Conservation (phyloP, 1,140 invertebrate genomes). For the Trinorchestia longiramus region DNA sequence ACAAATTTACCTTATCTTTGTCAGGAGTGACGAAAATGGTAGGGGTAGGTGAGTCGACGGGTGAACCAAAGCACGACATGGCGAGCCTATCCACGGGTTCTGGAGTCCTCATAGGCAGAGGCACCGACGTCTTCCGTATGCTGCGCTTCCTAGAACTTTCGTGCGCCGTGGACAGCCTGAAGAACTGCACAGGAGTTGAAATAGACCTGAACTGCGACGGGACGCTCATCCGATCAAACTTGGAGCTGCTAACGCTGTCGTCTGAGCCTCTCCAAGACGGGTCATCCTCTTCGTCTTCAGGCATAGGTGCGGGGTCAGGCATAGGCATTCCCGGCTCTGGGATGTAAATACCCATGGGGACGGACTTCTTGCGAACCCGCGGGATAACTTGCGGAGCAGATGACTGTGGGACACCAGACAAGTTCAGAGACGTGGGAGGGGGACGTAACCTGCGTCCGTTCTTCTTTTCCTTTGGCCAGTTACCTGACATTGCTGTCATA, state of each 20-base stretch:
- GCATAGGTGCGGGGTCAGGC: neutral
- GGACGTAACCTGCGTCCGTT: neutral
- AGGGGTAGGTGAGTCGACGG: neutral
- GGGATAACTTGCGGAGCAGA: neutral
- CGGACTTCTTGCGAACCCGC: conserved; percentile 19
- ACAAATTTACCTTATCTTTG: conserved; percentile 15
- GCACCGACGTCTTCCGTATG: conserved; percentile 8
- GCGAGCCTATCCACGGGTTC: neutral
- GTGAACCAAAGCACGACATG: neutral
- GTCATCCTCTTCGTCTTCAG: neutral
- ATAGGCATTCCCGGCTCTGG: conserved; percentile 4
- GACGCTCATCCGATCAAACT: neutral
- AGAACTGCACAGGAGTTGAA: conserved; percentile 28
- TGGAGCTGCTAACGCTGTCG: neutral
- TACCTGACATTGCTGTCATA: neutral
- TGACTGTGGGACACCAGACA: neutral
- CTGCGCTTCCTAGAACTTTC: neutral
- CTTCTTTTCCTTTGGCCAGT: neutral
- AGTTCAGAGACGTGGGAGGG: neutral
- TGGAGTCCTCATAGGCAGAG: neutral
- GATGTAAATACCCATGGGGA: conserved; percentile 22
- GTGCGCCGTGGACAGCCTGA: neutral
- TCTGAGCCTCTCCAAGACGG: neutral
- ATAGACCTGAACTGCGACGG: conserved; percentile 29
- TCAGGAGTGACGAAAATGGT: neutral